phyloP scores from a whole-genome alignment of 2,797 vertebrate species.

The Enteromius radiatus region DNA sequence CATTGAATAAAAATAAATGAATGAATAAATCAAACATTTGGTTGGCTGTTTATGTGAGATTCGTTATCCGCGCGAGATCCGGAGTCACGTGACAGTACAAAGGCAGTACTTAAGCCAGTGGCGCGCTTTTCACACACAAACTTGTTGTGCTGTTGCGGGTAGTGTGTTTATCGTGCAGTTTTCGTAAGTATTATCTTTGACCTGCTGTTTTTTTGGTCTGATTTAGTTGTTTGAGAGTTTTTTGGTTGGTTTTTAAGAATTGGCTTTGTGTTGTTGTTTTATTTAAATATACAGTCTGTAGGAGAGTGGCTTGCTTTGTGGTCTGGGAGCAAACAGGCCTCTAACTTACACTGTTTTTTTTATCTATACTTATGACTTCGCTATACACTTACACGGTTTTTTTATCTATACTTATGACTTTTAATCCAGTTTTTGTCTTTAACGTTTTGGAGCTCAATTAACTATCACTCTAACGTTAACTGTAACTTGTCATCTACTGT shows the following conservation, averaged over 20 bases:
- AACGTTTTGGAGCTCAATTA: too few relatives aligned
- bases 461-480: too few relatives aligned
- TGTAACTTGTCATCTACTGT: too few relatives aligned
- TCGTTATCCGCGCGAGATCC: background rate
- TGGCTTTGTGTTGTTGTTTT: too few relatives aligned
- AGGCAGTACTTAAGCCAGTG: constrained; percentile 75
- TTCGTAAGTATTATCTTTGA: background rate
- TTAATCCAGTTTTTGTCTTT: too few relatives aligned
- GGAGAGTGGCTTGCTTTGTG: background rate
- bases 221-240: background rate
- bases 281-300: background rate
- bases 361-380: background rate
- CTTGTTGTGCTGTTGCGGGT: accelerated
- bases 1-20: background rate
- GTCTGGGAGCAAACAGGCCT: background rate
- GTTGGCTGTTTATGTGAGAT: background rate
- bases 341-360: background rate
- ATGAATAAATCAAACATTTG: too few relatives aligned
- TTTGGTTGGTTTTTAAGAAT: accelerated
- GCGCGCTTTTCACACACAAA: constrained; percentile 65
- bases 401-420: too few relatives aligned
- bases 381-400: background rate
- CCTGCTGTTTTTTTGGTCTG: too few relatives aligned
- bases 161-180: background rate
- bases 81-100: constrained; percentile 64